Evolutionary conservation across 2,113 vertebrate species (phyloP).

Genomic region (Chlorodrepanis virens): DNA sequence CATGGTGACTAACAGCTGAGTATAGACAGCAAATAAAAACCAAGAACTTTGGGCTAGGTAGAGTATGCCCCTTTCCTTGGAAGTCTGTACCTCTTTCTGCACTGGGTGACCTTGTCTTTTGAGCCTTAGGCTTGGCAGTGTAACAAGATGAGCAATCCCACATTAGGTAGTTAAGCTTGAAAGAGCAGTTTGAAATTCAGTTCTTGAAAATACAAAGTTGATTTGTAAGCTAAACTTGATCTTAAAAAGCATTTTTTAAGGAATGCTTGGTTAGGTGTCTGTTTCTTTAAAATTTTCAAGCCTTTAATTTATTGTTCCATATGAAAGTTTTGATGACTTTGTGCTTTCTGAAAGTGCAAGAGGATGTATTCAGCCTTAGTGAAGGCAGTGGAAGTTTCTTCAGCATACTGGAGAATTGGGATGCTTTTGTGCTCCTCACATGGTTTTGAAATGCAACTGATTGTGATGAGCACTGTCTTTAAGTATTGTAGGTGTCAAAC

Average conservation of each 20-base stretch:
- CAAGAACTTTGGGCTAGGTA: background rate
- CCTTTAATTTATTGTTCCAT: background rate
- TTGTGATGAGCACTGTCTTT: background rate
- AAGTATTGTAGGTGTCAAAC: background rate
- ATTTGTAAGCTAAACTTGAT: background rate
- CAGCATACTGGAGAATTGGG: background rate
- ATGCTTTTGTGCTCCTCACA: background rate
- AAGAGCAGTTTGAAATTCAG: background rate
- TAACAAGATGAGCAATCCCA: background rate
- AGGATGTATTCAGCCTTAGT: background rate
- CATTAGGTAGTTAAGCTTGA: background rate
- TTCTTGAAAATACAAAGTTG: background rate
- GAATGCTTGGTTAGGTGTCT: background rate
- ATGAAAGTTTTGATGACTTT: background rate
- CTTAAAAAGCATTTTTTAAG: background rate
- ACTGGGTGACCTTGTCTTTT: background rate
- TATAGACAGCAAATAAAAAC: background rate
- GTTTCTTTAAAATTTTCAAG: background rate
- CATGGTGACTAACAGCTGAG: background rate
- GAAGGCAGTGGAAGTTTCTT: background rate
- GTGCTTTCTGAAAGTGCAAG: slow-evolving; percentile 7
- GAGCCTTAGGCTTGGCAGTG: background rate
- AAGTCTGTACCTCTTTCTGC: background rate
- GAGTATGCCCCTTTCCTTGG: background rate
- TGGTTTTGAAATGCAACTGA: background rate